These are phyloP conservation scores for Nasua narica DNA, from an alignment of 2,797 vertebrate genomes.

Conservation along the genomic window DNA sequence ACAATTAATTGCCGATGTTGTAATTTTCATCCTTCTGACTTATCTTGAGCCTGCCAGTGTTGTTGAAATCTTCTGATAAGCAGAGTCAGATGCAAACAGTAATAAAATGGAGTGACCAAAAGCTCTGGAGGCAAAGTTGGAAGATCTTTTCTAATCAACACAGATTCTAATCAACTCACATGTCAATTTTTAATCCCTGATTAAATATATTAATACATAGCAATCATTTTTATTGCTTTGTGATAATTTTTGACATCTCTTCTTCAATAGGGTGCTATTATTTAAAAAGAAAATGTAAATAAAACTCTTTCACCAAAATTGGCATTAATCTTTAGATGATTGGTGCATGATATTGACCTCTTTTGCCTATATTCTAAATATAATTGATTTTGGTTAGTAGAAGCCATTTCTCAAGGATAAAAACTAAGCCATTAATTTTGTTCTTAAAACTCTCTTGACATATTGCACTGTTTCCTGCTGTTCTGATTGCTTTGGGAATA, in stretches of 20 bases:
- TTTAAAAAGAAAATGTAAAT: constrained; percentile 34
- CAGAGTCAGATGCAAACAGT: not conserved
- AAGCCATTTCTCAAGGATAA: not conserved
- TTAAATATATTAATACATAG: constrained; percentile 41
- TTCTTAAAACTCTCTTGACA: not conserved
- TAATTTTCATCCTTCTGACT: constrained; percentile 33
- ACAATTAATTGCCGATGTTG: constrained; percentile 47
- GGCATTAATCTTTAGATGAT: not conserved
- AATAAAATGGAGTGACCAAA: not conserved
- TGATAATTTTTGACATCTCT: not conserved
- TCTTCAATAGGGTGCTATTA: not conserved
- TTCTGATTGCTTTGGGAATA: not conserved
- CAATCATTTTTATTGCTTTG: constrained; percentile 10
- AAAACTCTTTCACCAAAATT: not conserved
- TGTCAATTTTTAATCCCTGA: constrained; percentile 31
- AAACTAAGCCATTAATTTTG: not conserved
- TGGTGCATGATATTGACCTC: not conserved
- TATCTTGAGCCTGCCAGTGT: not conserved
- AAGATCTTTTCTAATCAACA: constrained; percentile 29
- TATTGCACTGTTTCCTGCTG: not conserved
- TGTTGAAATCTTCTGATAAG: constrained; percentile 21
- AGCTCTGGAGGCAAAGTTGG: not conserved
- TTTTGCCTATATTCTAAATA: not conserved
- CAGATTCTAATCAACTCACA: constrained; percentile 18
- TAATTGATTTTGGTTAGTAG: not conserved